Evolutionary conservation across 1,140 invertebrate genomes (phyloP), one percentile per base, ranked within the genome.

Genomic region (Drosophila ananassae): DNA sequence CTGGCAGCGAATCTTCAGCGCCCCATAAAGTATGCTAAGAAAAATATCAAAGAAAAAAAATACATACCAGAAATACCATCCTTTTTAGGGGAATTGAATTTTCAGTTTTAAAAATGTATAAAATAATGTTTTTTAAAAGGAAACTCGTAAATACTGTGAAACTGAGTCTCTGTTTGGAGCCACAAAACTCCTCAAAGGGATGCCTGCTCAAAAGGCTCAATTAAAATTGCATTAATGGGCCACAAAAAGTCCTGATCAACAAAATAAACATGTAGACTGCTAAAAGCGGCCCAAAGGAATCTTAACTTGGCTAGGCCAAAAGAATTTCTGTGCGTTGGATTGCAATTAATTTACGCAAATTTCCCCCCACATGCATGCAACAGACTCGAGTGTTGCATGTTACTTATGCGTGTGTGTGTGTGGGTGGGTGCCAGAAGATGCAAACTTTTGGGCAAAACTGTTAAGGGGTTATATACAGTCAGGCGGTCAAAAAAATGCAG

Each of bases 331-430:
- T 47, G 53, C 53, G 21, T 57, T 32, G 54, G 54, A 41, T 57
- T 32, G 67, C 64, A 71, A 71, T 71, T 71, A 69, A 69, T 71
- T 71, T 57, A 56, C 56, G 64, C 63, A 69, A 69, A 56, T 69
- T 69, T 69, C 17, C 24, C 17, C 37, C 46, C 24, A 69, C 25
- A 46, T 34, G 58, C 51, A 69, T 57, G 51, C 44, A 57, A 8
- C 32, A 21, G 24, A 28, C 44, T 44, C 13, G n/a, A 44, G 47
- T 48, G 67, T 37, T 24, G 24, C 51, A 66, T 48, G 54, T 57
- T 68, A 34, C 34, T 21, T 25, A 13, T 44, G 44, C 32, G n/a
- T 32, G 22, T n/a, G 30, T 25, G 10, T 22, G 1, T 3, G n/a
- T 32, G 22, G 9, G 30, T 25, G 10, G 13, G 1, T 3, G 32